phyloP scores from a whole-genome alignment of 2,113 vertebrate genomes.

The Spea multiplicata region DNA sequence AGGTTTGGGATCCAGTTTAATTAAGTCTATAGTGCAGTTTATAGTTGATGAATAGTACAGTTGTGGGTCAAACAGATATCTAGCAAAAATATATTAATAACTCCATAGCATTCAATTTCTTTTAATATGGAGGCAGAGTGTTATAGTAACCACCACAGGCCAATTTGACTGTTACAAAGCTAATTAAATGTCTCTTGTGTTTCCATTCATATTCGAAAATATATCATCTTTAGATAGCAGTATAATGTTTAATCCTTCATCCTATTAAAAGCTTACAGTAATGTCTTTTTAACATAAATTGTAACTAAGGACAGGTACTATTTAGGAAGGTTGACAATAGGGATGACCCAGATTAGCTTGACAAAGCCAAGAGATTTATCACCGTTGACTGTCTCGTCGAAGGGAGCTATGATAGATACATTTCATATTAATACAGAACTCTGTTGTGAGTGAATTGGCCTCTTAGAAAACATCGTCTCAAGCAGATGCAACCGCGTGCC shows the following conservation, averaged over 20 bases:
- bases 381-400: slow-evolving; percentile 62
- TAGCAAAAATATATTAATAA: slow-evolving; percentile 55
- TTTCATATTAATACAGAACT: slow-evolving; percentile 66
- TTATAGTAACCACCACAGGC: slow-evolving; percentile 58
- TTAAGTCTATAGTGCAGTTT: slow-evolving; percentile 49
- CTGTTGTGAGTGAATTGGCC: slow-evolving; percentile 60
- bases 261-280: slow-evolving; percentile 79
- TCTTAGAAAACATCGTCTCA: slow-evolving; percentile 54
- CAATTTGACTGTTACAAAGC: slow-evolving; percentile 70
- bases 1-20: slow-evolving; percentile 38
- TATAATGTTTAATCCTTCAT: slow-evolving; percentile 77
- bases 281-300: slow-evolving; percentile 79
- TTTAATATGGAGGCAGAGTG: slow-evolving; percentile 55
- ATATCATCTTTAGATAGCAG: slow-evolving; percentile 75
- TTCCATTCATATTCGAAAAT: slow-evolving; percentile 67
- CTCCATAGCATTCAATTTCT: slow-evolving; percentile 57
- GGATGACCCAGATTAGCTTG: slow-evolving; percentile 74
- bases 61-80: slow-evolving; percentile 48
- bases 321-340: slow-evolving; percentile 71
- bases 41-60: slow-evolving; percentile 51
- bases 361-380: slow-evolving; percentile 71
- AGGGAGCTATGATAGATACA: slow-evolving; percentile 68
- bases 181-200: slow-evolving; percentile 78
- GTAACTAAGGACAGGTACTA: slow-evolving; percentile 70
- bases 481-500: slow-evolving; percentile 13